Base-by-base conservation (phyloP, 2,797 vertebrate species). In the Gadopsis bispinosus region DNA sequence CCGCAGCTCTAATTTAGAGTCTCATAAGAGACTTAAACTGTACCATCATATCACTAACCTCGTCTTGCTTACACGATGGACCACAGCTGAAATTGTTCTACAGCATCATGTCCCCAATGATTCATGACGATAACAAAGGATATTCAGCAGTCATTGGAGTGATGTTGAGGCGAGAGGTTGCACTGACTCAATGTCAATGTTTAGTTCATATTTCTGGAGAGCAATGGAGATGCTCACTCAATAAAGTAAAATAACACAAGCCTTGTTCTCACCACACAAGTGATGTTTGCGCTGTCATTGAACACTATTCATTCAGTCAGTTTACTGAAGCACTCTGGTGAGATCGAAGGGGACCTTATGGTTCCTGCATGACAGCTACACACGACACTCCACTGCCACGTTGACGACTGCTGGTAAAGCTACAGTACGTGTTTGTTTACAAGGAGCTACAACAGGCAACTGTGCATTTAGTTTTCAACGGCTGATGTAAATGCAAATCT, bases 351-450 rank as follows among this genome's bases (percentile, higher is more conserved):
- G 14, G 19, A 53, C 58, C 72, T 80, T 19, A 41, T 69, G 74
- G 58, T 72, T 85, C 70, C 76, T 55, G 69, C 65, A 31, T 55
- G 77, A 85, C 86, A 87, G 77, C 73, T 29, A 70, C 84, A 71
- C 73, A 83, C 77, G 68, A 51, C 53, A 54, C 69, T 37, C n/a
- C 72, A 74, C 69, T 72, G 75, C 69, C 71, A 81, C 10, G 53
- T 4, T 58, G 64, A 83, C 77, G 48, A 87, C 61, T 79, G 77
- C 64, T 20, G 63, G 7, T 41, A 62, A 69, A 53, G 67, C 71
- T 43, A 4, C 72, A 43, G 26, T 26, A 26, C 26, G 26, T 35
- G 68, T 73, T 73, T 65, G 63, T 75, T 78, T 82, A 65, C 74
- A 61, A 47, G 54, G 11, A 37, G 67, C 51, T 26, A 14, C 35